These are phyloP conservation scores for Galeopsomyia nigrocyanea DNA, from an alignment of 2,888 invertebrate species.

Conservation along the genomic window DNA sequence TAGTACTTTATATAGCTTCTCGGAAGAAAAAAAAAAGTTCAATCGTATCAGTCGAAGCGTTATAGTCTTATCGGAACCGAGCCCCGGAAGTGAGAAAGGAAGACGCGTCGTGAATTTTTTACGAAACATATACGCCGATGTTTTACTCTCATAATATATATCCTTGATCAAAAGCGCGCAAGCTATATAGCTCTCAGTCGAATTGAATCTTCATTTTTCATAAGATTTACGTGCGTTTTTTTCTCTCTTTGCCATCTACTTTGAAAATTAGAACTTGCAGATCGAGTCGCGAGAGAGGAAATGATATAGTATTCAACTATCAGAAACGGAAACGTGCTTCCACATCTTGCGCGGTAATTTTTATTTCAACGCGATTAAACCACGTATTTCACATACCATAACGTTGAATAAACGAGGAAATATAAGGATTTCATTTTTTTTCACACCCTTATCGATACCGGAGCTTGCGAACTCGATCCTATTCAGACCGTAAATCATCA, in stretches of 20 bases:
- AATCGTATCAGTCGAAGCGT: too few relatives aligned
- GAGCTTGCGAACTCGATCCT: neutral
- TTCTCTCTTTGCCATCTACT: neutral
- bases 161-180: too few relatives aligned
- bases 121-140: too few relatives aligned
- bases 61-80: too few relatives aligned
- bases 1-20: too few relatives aligned
- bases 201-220: conserved; percentile 31
- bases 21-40: too few relatives aligned
- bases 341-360: neutral
- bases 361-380: neutral
- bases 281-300: too few relatives aligned
- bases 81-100: too few relatives aligned
- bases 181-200: too few relatives aligned
- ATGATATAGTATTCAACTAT: neutral
- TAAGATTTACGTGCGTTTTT: neutral
- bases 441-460: conserved; percentile 14
- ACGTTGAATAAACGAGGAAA: neutral
- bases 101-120: too few relatives aligned
- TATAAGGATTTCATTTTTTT: conserved; percentile 6
- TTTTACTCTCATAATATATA: too few relatives aligned
- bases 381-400: neutral
- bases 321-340: conserved; percentile 3
- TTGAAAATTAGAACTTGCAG: too few relatives aligned
- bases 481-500: neutral